Evolutionary conservation across 2,888 invertebrate species (phyloP).

Genomic region (Spicauda simplicius): DNA sequence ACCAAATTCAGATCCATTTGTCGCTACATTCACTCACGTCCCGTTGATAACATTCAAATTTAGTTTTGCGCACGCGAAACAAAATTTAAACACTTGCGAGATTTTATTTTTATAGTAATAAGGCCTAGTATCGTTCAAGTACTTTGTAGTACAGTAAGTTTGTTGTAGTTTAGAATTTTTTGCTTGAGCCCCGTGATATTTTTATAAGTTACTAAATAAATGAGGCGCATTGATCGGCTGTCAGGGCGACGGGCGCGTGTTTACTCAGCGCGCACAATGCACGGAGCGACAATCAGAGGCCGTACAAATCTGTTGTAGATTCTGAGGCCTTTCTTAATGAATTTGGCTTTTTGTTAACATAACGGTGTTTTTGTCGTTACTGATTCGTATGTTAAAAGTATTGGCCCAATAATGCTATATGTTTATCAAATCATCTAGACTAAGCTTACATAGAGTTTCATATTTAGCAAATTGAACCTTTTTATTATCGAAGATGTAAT

Average conservation of each 20-base stretch:
- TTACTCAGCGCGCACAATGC: slow-evolving; percentile 58
- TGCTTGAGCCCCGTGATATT: slow-evolving; percentile 59
- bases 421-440: not conserved
- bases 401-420: not conserved
- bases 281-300: slow-evolving; percentile 60
- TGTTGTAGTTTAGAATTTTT: slow-evolving; percentile 45
- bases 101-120: slow-evolving; percentile 43
- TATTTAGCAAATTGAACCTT: too few species aligned
- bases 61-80: slow-evolving; percentile 44
- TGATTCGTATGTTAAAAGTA: not conserved
- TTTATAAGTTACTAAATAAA: slow-evolving; percentile 80
- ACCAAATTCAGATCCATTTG: slow-evolving; percentile 41
- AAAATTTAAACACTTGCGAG: slow-evolving; percentile 1
- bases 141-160: slow-evolving; percentile 12
- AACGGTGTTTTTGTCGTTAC: not conserved
- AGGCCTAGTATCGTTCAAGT: slow-evolving; percentile 45
- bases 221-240: slow-evolving; percentile 76
- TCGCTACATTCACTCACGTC: slow-evolving; percentile 48
- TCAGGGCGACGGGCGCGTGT: slow-evolving; percentile 65
- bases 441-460: too few species aligned
- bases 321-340: not conserved
- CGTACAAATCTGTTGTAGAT: slow-evolving; percentile 26
- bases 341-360: slow-evolving; percentile 4
- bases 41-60: slow-evolving; percentile 42
- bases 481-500: too few species aligned